phyloP scores from a whole-genome alignment of 1,140 invertebrate species.

The Anadara kagoshimensis region DNA sequence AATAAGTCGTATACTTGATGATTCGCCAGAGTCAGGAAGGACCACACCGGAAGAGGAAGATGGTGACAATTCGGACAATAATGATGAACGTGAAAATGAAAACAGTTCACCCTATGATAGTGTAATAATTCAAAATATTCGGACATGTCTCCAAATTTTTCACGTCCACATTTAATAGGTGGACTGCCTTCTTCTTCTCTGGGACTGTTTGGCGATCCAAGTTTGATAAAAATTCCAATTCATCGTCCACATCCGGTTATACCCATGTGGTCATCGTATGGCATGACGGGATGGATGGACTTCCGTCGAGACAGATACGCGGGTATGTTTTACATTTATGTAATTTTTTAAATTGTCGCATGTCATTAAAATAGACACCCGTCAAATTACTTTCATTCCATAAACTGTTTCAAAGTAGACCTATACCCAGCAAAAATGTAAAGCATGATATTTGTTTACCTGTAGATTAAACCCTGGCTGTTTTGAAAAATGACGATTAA shows the following conservation, averaged over 20 bases:
- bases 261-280: constrained; percentile 50
- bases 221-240: constrained; percentile 35
- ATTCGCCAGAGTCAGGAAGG: constrained; percentile 1
- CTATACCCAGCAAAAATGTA: too few species aligned
- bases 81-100: neutral
- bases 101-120: neutral
- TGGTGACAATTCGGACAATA: constrained; percentile 4
- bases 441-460: too few species aligned
- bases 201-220: constrained; percentile 39
- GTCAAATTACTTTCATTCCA: too few species aligned
- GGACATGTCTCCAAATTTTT: neutral
- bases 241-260: constrained; percentile 53
- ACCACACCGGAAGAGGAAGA: neutral
- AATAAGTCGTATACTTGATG: constrained; percentile 46
- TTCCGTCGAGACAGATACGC: constrained; percentile 53
- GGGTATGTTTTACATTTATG: constrained; percentile 32
- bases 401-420: too few species aligned
- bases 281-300: constrained; percentile 51
- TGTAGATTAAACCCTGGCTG: too few species aligned
- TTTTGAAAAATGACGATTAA: too few species aligned
- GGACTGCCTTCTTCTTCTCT: constrained; percentile 21
- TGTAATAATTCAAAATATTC: constrained; percentile 14
- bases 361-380: too few species aligned
- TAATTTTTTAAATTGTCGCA: neutral
- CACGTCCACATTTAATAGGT: too few species aligned